Evolutionary conservation across 37 sponge, comb jelly and placozoan genomes (phyloP).

Genomic region (Tethya wilhelma): DNA sequence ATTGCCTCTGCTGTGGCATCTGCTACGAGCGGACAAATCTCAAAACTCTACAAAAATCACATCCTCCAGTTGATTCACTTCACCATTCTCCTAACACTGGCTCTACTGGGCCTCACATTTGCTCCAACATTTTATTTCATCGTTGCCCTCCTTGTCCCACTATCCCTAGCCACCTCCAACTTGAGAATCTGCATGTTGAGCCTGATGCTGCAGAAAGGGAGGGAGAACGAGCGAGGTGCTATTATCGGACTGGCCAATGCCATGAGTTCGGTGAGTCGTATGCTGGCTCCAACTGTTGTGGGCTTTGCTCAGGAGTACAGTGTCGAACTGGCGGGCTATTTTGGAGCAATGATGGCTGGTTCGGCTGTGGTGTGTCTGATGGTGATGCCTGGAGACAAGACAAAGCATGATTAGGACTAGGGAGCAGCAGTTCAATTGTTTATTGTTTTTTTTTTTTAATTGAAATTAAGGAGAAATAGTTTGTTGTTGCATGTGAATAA

Average conservation of each 20-base stretch:
- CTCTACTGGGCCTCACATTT: slow-evolving; percentile 33
- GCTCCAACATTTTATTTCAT: slow-evolving; percentile 29
- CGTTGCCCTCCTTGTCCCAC: slow-evolving; percentile 42
- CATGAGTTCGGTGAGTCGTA: slow-evolving; percentile 62
- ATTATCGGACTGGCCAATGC: slow-evolving; percentile 76
- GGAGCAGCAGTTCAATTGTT: no score
- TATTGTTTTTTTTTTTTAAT: no score
- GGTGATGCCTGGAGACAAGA: no score
- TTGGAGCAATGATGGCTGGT: slow-evolving; percentile 23
- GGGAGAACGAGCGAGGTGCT: slow-evolving; percentile 64
- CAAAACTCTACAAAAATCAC: slow-evolving; percentile 46
- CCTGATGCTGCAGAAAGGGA: slow-evolving; percentile 38
- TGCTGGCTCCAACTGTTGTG: slow-evolving; percentile 60
- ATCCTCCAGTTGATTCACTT: slow-evolving; percentile 43
- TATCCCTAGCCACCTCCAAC: slow-evolving; percentile 65
- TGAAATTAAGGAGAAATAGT: no score
- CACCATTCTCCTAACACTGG: slow-evolving; percentile 24
- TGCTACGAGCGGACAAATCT: slow-evolving; percentile 38
- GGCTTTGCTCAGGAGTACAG: slow-evolving; percentile 63
- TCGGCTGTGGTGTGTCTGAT: slow-evolving; percentile 39
- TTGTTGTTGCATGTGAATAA: no score
- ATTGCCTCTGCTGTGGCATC: slow-evolving; percentile 39
- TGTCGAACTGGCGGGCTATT: slow-evolving; percentile 25
- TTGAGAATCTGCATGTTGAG: slow-evolving; percentile 53
- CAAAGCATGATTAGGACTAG: no score